A percentile compares a stretch with the other conserved stretches of the same genome.
These are phyloP conservation scores for Fundulus diaphanus DNA, from an alignment of 2,797 vertebrate species.

Conservation along the genomic window DNA sequence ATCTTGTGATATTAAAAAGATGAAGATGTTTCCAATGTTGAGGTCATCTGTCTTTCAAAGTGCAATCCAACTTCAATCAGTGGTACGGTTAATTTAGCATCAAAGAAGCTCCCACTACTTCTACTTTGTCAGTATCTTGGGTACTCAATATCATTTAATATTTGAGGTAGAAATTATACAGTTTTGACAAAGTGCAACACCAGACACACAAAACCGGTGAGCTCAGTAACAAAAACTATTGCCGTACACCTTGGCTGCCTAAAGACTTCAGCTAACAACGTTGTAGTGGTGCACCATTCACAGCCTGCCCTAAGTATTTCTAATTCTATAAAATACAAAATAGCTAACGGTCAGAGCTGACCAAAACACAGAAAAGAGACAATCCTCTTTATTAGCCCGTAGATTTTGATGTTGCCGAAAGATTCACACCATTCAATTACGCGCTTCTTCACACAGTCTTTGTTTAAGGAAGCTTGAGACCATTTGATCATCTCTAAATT, in stretches of 20 bases:
- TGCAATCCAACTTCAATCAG: background rate
- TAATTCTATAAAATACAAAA: background rate
- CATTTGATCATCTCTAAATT: background rate
- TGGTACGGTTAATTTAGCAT: background rate
- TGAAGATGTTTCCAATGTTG: background rate
- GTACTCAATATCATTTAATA: background rate
- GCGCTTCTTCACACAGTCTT: background rate
- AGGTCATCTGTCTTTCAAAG: background rate
- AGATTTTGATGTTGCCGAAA: too few species aligned
- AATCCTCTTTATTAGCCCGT: background rate
- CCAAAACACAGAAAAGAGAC: too few species aligned
- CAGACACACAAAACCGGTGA: background rate
- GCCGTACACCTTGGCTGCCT: background rate
- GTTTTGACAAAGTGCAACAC: background rate
- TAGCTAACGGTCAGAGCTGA: background rate
- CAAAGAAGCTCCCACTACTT: background rate
- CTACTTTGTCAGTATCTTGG: background rate
- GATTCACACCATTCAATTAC: background rate
- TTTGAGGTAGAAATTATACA: background rate
- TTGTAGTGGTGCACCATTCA: background rate
- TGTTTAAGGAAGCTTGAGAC: background rate
- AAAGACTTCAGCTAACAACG: background rate
- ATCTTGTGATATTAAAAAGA: too few species aligned
- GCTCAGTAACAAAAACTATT: background rate
- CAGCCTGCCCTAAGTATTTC: background rate